Conservation (phyloP, 2,888 invertebrate species). For the Cryptocheilus praepositus region DNA sequence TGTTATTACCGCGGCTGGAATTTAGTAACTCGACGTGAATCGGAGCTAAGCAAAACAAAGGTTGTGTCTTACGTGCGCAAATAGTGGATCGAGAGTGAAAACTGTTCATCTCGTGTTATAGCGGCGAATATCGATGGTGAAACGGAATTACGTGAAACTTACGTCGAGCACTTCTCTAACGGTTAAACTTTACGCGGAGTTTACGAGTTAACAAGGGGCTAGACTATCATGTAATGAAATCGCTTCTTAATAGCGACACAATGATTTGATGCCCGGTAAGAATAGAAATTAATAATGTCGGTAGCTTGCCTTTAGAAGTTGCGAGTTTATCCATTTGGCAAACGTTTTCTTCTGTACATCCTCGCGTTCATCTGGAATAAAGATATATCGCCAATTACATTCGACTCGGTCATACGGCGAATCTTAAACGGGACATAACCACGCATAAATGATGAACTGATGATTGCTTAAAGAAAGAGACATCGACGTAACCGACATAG, state of each 20-base stretch:
- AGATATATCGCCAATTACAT: background rate
- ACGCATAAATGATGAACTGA: too few species aligned
- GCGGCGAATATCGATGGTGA: too few species aligned
- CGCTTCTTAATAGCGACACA: background rate
- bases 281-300: background rate
- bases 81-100: too few species aligned
- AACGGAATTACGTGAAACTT: too few species aligned
- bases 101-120: too few species aligned
- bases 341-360: slow-evolving; percentile 97
- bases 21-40: background rate
- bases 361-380: slow-evolving; percentile 89
- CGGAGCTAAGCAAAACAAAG: too few species aligned
- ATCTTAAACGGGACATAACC: too few species aligned
- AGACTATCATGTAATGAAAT: background rate
- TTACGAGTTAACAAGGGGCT: background rate
- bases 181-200: too few species aligned
- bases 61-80: too few species aligned
- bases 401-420: background rate
- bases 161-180: too few species aligned
- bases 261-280: background rate
- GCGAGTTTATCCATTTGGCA: slow-evolving; percentile 93
- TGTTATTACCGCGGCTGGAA: background rate
- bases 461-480: too few species aligned
- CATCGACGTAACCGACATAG: too few species aligned
- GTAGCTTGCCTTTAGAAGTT: slow-evolving; percentile 84